Percentiles rank a stretch among this genome's conserved stretches.
Evolutionary conservation across 1,140 invertebrate genomes (phyloP).

Genomic region (Diorhabda carinulata): DNA sequence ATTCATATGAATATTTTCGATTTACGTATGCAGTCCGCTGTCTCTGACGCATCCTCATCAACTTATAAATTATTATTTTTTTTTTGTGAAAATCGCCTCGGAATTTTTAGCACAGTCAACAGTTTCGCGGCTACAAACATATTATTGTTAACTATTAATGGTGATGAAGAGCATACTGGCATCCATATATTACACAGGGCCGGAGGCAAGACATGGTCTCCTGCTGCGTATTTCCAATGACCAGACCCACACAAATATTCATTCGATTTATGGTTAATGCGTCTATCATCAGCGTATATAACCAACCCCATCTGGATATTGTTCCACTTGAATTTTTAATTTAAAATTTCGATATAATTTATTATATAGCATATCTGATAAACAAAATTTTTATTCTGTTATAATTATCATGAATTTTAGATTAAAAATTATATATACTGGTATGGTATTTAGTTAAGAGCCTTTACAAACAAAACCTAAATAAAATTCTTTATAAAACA

Average conservation of each 20-base stretch:
- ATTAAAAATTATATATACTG: no score
- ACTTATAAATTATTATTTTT: not conserved
- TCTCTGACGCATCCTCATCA: no score
- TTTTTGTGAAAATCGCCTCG: not conserved
- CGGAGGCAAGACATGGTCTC: slow-evolving; percentile 21
- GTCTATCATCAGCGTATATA: not conserved
- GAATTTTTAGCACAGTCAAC: slow-evolving; percentile 3
- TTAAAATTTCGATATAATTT: not conserved
- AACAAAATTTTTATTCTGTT: no score
- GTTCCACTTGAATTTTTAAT: slow-evolving; percentile 1
- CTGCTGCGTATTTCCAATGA: slow-evolving; percentile 27
- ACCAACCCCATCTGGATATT: slow-evolving; percentile 1
- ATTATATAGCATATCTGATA: not conserved
- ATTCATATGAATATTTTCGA: no score
- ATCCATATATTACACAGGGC: slow-evolving; percentile 24
- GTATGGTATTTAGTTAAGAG: no score
- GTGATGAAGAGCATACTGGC: slow-evolving; percentile 18
- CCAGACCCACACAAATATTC: slow-evolving; percentile 22
- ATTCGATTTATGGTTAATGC: slow-evolving; percentile 1
- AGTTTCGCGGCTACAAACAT: slow-evolving; percentile 10
- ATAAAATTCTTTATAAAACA: no score
- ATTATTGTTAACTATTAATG: slow-evolving; percentile 28
- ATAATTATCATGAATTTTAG: no score
- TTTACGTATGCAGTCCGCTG: no score
- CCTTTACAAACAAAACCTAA: no score